phyloP scores from a whole-genome alignment of 2,113 vertebrate species.

The Nipponia nippon region DNA sequence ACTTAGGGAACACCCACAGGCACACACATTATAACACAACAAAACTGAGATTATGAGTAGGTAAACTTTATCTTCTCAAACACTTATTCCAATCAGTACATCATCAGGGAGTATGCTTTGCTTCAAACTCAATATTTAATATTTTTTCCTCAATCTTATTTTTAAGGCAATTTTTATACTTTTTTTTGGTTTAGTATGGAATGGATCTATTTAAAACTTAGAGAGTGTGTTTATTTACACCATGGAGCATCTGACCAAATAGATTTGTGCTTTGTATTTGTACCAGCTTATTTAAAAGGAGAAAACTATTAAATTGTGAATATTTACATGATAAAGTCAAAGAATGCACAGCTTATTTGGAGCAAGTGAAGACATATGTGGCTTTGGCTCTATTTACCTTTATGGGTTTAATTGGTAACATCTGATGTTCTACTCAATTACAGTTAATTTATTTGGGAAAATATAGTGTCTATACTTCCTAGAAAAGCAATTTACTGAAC shows the following conservation, averaged over 20 bases:
- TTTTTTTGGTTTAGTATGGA: neutral
- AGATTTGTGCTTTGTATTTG: neutral
- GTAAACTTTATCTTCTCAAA: neutral
- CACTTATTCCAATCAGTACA: neutral
- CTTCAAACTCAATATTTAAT: neutral
- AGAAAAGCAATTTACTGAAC: neutral
- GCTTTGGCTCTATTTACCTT: neutral
- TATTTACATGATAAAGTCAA: neutral
- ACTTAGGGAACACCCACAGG: neutral
- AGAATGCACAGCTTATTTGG: neutral
- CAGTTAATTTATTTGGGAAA: neutral
- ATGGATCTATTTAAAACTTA: neutral
- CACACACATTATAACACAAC: neutral
- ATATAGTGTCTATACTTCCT: neutral
- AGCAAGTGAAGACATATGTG: neutral
- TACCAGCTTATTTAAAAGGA: conserved; percentile 10
- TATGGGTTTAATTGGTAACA: neutral
- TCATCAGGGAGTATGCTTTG: neutral
- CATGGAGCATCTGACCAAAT: neutral
- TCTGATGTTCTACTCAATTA: neutral
- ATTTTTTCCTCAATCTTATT: neutral
- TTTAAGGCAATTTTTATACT: neutral
- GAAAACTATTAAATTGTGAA: neutral
- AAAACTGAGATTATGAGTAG: neutral
- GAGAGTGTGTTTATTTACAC: neutral